Base-by-base conservation (phyloP, 23 tunicate species). In the Ciona savignyi region DNA sequence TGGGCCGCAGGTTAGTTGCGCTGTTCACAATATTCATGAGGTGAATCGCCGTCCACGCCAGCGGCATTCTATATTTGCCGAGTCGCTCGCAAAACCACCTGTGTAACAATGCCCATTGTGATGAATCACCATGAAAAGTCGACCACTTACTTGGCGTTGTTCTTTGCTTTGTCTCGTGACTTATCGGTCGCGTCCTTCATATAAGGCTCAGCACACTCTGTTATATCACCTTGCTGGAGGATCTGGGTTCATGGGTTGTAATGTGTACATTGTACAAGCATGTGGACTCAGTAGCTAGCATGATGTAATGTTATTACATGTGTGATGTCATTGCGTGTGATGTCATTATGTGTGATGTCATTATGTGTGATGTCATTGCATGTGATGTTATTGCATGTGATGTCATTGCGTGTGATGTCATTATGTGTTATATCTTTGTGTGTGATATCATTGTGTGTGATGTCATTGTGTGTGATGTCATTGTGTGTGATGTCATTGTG, bases 1-100 rank as follows among this genome's bases (percentile, higher is more conserved):
- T 77, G 2, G 96, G 96, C 23, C 80, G 73, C 0, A 91, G 67
- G 71, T 91, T 78, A 34, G 83, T 77, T 24, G 97, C 97, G 27
- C 87, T 81, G 75, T 80, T 74, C 68, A 91, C 87, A 4, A 91
- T 78, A 68, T 91, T 91, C 86, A 84, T 85, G 0, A 91, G 60
- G 66, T 91, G 88, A 26, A 91, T 91, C 51, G 97, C 87, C 1
- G 99, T 87, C 99, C 99, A 94, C 1, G 99, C 99, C 70, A 94
- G 87, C 0, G 93, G 95, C 99, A 94, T 94, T 23, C 95, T 68
- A 66, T 82, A 94, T 19, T 68, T 70, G 1, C 95, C 90, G 65
- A 94, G 56, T 1, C 91, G 75, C 22, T 91, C 86, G 66, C 97
- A 91, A 63, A 73, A 82, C 90, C 90, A 83, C 78, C 91, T 85